Percentiles rank a stretch among this genome's conserved stretches.
These are phyloP conservation scores for Distichodus sexfasciatus DNA, from an alignment of 2,797 vertebrate species.

Conservation along the genomic window DNA sequence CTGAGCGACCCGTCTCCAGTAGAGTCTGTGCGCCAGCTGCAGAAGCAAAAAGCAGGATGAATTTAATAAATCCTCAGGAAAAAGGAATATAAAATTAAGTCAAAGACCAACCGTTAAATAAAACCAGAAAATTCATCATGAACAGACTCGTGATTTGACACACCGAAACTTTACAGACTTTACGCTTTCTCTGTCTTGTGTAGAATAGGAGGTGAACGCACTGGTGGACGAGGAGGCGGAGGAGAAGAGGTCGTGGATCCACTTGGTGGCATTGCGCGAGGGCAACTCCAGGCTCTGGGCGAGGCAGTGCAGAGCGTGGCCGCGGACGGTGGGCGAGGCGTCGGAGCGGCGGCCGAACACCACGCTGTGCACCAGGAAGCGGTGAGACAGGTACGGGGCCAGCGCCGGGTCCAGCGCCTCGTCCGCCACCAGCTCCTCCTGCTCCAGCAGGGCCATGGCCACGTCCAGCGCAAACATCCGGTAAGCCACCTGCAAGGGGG, in stretches of 20 bases:
- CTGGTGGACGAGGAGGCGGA: constrained; percentile 78
- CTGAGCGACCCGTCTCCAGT: constrained; percentile 58
- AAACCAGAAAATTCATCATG: too few species aligned
- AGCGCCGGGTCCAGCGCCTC: constrained; percentile 64
- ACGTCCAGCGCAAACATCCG: constrained; percentile 90
- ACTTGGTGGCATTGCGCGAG: constrained; percentile 62
- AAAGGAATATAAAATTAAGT: too few species aligned
- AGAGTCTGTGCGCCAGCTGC: constrained; percentile 59
- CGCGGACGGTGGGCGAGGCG: constrained; percentile 79
- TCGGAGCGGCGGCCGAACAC: constrained; percentile 84
- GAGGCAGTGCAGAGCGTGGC: constrained; percentile 83
- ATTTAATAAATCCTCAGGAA: too few species aligned
- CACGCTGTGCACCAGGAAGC: constrained; percentile 84
- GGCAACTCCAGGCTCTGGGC: constrained; percentile 84
- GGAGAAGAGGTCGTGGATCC: constrained; percentile 78
- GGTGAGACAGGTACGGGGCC: constrained; percentile 75
- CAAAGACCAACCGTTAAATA: too few species aligned
- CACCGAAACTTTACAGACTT: too few species aligned
- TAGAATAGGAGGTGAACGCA: constrained; percentile 45
- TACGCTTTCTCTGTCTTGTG: too few species aligned
- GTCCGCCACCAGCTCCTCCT: constrained; percentile 72
- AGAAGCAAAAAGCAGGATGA: background rate
- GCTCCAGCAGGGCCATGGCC: constrained; percentile 81
- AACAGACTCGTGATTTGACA: too few species aligned
- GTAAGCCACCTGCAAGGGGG: constrained; percentile 78